Evolutionary conservation across 37 sponge, comb jelly and placozoan species (phyloP).

Genomic region (Theonella swinhoei): DNA sequence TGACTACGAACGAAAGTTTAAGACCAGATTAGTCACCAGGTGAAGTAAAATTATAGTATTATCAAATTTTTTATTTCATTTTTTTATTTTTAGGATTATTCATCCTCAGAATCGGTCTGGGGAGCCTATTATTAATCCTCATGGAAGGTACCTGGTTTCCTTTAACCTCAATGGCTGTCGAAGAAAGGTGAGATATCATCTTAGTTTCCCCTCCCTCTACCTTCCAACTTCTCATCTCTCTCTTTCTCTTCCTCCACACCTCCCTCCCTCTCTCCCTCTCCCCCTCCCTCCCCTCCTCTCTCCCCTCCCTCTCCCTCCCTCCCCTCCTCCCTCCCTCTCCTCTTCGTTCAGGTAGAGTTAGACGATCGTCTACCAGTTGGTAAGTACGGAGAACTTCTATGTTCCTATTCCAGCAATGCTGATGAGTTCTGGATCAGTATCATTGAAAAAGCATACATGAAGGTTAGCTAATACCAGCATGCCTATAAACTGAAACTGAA

Average conservation of each 20-base stretch:
- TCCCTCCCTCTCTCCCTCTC: background rate
- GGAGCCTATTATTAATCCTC: conserved; percentile 88
- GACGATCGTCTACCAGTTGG: conserved; percentile 94
- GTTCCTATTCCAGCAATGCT: conserved; percentile 86
- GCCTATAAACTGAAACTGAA: too few species aligned
- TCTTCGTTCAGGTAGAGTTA: conserved; percentile 76
- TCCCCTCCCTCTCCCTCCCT: conserved; percentile 5
- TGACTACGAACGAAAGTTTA: conserved; percentile 92
- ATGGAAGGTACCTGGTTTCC: conserved; percentile 90
- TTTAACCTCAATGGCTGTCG: conserved; percentile 88
- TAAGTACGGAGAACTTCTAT: conserved; percentile 77
- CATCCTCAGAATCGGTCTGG: conserved; percentile 92
- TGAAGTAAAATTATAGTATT: background rate
- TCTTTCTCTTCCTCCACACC: too few species aligned
- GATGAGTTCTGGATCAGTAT: conserved; percentile 98
- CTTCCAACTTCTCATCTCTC: too few species aligned
- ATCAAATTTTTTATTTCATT: background rate
- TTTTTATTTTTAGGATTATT: conserved; percentile 42
- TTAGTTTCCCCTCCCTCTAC: background rate
- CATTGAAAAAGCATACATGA: conserved; percentile 98
- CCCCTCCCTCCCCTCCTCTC: background rate
- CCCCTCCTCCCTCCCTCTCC: background rate
- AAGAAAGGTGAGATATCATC: conserved; percentile 70
- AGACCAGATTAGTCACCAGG: conserved; percentile 90
- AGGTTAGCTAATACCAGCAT: conserved; percentile 67